These are phyloP conservation scores for Tinea semifulvella DNA, from an alignment of 2,888 invertebrate species.

Conservation along the genomic window DNA sequence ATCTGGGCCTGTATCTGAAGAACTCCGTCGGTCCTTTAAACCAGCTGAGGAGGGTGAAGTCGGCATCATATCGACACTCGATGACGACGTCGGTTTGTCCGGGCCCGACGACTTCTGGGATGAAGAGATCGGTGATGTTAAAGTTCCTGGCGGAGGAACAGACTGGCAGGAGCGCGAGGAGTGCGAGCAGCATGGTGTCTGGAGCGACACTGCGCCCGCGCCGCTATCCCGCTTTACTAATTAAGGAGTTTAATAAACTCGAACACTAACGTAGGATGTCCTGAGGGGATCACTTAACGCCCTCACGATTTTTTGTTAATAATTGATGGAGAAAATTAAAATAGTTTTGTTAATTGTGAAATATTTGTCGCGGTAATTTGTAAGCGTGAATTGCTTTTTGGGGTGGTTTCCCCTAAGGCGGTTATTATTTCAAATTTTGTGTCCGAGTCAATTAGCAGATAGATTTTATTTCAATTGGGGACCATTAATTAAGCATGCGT, in stretches of 20 bases:
- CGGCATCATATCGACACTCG: constrained; percentile 52
- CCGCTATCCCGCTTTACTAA: constrained; percentile 41
- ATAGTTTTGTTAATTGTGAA: constrained; percentile 12
- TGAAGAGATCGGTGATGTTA: constrained; percentile 44
- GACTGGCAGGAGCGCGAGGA: constrained; percentile 27
- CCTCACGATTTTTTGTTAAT: constrained; percentile 10
- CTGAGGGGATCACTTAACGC: constrained; percentile 23
- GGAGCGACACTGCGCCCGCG: constrained; percentile 23
- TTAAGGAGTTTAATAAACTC: constrained; percentile 63
- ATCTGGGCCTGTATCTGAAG: constrained; percentile 49
- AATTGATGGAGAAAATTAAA: constrained; percentile 26
- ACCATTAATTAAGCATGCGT: too few species aligned
- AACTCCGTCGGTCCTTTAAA: constrained; percentile 52
- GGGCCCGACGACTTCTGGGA: constrained; percentile 38
- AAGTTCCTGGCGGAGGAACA: constrained; percentile 28
- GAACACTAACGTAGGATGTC: constrained; percentile 47
- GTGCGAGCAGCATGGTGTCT: constrained; percentile 40
- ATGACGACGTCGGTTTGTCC: constrained; percentile 43
- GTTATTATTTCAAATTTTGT: neutral
- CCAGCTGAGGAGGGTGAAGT: constrained; percentile 54
- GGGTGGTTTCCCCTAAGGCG: neutral
- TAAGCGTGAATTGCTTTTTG: neutral
- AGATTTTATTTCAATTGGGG: too few species aligned
- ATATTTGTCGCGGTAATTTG: constrained; percentile 6
- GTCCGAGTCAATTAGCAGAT: neutral